phyloP scores from a whole-genome alignment of 1,140 invertebrate genomes.

The Carposina sasakii region DNA sequence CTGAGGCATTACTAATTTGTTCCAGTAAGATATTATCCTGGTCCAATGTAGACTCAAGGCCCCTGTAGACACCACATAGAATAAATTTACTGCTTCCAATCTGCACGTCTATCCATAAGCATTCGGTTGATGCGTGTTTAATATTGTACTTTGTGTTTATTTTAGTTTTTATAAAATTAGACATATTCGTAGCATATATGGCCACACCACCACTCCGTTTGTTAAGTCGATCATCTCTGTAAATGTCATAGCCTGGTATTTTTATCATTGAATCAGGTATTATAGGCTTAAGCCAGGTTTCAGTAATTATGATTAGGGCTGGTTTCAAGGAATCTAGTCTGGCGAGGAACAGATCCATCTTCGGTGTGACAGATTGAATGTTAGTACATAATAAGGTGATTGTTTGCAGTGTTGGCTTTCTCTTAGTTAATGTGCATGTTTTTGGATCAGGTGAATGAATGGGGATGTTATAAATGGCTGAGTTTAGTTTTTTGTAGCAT shows the following conservation, averaged over 20 bases:
- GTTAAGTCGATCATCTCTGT: neutral
- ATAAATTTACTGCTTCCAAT: neutral
- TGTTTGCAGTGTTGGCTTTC: too few species aligned
- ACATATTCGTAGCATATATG: neutral
- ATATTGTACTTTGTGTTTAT: neutral
- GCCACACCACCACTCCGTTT: slow-evolving; percentile 1
- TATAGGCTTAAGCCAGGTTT: neutral
- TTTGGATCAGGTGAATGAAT: too few species aligned
- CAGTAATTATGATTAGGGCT: neutral
- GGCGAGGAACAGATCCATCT: neutral
- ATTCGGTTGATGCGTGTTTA: neutral
- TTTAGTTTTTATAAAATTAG: too few species aligned
- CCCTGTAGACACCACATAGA: neutral
- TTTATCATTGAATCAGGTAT: neutral
- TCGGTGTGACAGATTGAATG: neutral
- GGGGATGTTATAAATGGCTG: too few species aligned
- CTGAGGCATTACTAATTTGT: neutral
- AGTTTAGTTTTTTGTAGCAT: slow-evolving; percentile 15
- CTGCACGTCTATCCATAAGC: neutral
- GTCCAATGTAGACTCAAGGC: neutral
- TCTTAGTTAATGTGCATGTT: too few species aligned
- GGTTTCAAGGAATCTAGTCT: neutral
- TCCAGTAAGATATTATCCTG: neutral
- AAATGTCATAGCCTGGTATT: neutral
- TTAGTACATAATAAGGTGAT: neutral